Conservation (phyloP, 2,888 invertebrate genomes). For the Eupithecia vulgata region DNA sequence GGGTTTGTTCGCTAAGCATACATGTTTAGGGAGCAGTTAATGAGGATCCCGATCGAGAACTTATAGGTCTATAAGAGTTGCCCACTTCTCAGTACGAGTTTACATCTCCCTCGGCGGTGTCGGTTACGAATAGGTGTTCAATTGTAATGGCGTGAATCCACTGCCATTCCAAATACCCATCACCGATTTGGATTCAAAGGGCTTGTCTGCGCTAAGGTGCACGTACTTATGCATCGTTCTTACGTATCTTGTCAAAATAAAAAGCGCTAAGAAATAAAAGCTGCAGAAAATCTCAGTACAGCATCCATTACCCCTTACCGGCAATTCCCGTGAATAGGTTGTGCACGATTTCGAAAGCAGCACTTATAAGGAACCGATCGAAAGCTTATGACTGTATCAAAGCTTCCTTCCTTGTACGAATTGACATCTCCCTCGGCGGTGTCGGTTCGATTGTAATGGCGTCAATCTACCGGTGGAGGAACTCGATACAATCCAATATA, state of each 20-base stretch:
- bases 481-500: constrained; percentile 24
- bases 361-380: constrained; percentile 29
- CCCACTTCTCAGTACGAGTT: not conserved
- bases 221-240: too few relatives aligned
- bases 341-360: constrained; percentile 9
- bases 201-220: not conserved
- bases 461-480: not conserved
- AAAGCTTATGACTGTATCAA: constrained; percentile 35
- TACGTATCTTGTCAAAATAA: not conserved
- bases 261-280: not conserved
- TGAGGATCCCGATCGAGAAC: not conserved
- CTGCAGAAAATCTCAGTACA: not conserved
- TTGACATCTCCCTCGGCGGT: constrained; percentile 26
- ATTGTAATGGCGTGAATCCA: not conserved
- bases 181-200: not conserved
- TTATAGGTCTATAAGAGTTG: not conserved
- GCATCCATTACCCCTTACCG: not conserved
- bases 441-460: constrained; percentile 10
- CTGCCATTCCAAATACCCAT: not conserved
- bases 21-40: not conserved
- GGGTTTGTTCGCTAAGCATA: not conserved
- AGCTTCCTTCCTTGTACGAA: constrained; percentile 15
- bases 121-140: not conserved
- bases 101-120: not conserved
- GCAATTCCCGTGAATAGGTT: constrained; percentile 28